These are phyloP conservation scores for Anser cygnoides DNA, from an alignment of 2,113 vertebrate species.

Conservation along the genomic window DNA sequence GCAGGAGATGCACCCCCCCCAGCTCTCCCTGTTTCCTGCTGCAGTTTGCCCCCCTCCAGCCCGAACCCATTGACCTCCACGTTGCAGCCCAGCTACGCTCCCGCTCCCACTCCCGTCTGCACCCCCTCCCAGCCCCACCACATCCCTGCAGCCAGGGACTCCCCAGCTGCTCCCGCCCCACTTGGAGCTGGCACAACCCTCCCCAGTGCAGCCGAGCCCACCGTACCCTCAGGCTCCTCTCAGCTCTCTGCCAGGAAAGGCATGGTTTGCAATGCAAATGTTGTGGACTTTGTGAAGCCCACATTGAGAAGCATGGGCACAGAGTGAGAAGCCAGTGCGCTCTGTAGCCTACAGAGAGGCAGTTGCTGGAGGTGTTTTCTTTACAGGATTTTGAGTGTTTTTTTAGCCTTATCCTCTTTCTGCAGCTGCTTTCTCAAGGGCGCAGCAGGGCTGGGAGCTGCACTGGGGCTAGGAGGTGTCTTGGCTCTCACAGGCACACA, in stretches of 20 bases:
- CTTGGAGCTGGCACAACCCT: neutral
- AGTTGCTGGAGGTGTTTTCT: neutral
- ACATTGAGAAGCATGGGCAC: fast-evolving
- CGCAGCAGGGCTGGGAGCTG: neutral
- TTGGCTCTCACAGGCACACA: neutral
- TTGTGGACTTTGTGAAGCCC: neutral
- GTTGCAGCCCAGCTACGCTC: neutral
- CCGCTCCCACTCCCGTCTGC: neutral
- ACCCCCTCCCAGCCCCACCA: neutral
- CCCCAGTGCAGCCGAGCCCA: neutral
- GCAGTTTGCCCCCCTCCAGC: neutral
- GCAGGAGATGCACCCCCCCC: neutral
- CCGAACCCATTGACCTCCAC: neutral
- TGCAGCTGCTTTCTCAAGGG: neutral
- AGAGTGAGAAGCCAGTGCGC: neutral
- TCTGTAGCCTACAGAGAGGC: neutral
- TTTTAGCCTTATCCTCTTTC: neutral
- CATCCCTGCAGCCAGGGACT: fast-evolving
- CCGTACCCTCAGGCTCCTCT: too few relatives aligned
- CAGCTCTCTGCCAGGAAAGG: neutral
- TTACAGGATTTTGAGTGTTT: neutral
- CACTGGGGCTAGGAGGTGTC: neutral
- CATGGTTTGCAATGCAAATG: neutral
- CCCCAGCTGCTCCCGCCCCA: fast-evolving
- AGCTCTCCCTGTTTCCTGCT: neutral